Conservation (phyloP, 2,113 vertebrate species). For the Otocyon megalotis region DNA sequence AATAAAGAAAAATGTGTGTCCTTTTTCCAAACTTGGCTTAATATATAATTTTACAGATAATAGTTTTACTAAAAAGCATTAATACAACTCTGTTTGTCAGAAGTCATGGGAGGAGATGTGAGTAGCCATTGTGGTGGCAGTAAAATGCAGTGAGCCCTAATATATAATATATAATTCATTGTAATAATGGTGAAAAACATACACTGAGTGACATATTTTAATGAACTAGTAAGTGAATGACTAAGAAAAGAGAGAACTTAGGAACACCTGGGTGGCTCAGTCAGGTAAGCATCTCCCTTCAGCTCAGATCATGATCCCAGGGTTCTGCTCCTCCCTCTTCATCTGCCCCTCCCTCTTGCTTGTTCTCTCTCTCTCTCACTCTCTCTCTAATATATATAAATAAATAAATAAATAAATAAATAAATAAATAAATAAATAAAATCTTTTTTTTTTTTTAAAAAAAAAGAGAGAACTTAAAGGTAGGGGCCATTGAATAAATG, state of each 20-base stretch:
- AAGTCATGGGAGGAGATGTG: conserved; percentile 38
- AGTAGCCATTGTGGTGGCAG: not conserved
- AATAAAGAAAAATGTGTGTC: not conserved
- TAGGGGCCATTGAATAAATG: not conserved
- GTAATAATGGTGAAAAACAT: not conserved
- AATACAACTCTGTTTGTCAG: conserved; percentile 49
- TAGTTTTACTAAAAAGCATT: conserved; percentile 47
- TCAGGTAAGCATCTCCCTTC: not conserved
- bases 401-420: not conserved
- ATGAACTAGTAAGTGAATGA: conserved; percentile 36
- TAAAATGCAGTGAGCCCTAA: conserved; percentile 47
- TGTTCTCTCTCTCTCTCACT: not conserved
- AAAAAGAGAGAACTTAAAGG: conserved; percentile 45
- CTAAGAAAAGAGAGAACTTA: conserved; percentile 47
- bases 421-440: not conserved
- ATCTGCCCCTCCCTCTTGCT: not conserved
- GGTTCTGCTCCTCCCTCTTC: not conserved
- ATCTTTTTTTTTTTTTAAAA: not conserved
- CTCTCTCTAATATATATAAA: not conserved
- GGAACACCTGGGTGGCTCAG: not conserved
- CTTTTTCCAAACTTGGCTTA: not conserved
- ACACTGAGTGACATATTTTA: conserved; percentile 42
- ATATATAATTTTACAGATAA: not conserved
- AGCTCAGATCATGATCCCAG: not conserved
- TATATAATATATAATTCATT: conserved; percentile 24